Evolutionary conservation across 2,888 invertebrate genomes (phyloP).

Genomic region (Dasypolia templi): DNA sequence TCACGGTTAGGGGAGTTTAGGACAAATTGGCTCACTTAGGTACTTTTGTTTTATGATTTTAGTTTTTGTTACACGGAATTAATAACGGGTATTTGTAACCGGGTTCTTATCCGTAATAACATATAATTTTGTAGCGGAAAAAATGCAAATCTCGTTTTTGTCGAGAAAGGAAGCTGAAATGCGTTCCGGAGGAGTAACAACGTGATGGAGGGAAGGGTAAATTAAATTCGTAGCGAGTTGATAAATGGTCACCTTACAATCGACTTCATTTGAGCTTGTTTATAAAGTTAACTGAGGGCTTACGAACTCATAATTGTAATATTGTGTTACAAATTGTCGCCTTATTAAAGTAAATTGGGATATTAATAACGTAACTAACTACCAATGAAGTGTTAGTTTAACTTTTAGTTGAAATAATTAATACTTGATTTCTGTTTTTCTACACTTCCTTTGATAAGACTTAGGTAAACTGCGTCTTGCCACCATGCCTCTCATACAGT

Average conservation of each 20-base stretch:
- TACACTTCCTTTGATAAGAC: no score
- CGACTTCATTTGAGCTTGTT: conserved; percentile 47
- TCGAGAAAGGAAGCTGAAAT: conserved; percentile 35
- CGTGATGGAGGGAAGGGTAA: conserved; percentile 25
- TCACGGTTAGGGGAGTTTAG: conserved; percentile 62
- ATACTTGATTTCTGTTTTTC: no score
- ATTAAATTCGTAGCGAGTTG: conserved; percentile 43
- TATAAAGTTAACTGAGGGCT: conserved; percentile 31
- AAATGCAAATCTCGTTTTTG: conserved; percentile 56
- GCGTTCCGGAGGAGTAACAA: conserved; percentile 46
- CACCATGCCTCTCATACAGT: no score
- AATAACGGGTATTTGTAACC: conserved; percentile 50
- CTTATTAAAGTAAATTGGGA: background rate
- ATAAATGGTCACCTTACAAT: conserved; percentile 55
- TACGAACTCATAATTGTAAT: conserved; percentile 21
- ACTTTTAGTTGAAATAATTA: no score
- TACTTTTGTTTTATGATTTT: conserved; percentile 64
- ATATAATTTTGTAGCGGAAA: conserved; percentile 47
- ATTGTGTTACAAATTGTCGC: conserved; percentile 14
- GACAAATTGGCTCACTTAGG: conserved; percentile 64
- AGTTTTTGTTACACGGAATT: conserved; percentile 58
- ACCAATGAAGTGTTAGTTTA: no score
- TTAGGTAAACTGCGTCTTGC: no score
- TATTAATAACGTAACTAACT: background rate
- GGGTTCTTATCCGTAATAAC: conserved; percentile 16